These are phyloP conservation scores for Entelurus aequoreus DNA, from an alignment of 2,113 vertebrate species.

Conservation along the genomic window DNA sequence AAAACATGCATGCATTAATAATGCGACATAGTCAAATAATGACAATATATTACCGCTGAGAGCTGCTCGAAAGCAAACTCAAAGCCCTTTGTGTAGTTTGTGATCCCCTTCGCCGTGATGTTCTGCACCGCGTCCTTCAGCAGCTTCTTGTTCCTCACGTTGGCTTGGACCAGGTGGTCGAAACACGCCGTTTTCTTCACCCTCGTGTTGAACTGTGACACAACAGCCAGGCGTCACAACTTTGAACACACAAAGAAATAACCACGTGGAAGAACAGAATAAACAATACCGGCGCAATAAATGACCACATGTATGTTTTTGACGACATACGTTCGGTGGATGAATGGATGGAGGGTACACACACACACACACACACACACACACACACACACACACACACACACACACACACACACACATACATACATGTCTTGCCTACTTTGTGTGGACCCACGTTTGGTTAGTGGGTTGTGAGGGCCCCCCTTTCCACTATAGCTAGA, in stretches of 20 bases:
- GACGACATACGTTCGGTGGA: constrained; percentile 3
- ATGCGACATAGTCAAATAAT: neutral
- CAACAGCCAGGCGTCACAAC: constrained; percentile 11
- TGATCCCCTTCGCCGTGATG: constrained; percentile 95
- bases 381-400: constrained; percentile 2
- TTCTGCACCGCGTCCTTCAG: constrained; percentile 94
- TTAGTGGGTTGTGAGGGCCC: too few relatives aligned
- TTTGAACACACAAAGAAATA: neutral
- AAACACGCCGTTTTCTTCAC: constrained; percentile 96
- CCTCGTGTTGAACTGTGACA: constrained; percentile 87
- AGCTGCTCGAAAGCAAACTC: constrained; percentile 97
- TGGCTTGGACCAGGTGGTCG: constrained; percentile 94
- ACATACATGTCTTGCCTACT: too few relatives aligned
- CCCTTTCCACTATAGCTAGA: too few relatives aligned
- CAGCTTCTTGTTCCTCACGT: constrained; percentile 97
- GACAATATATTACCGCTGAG: constrained; percentile 74
- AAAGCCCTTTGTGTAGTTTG: constrained; percentile 96
- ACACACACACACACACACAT: constrained; percentile 4
- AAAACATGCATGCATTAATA: neutral
- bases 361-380: neutral
- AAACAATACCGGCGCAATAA: neutral
- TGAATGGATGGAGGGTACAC: too few relatives aligned
- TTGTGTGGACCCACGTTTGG: too few relatives aligned
- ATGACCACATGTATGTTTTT: constrained; percentile 10
- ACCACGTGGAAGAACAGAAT: neutral